Evolutionary conservation across 2,888 invertebrate genomes (phyloP).

Genomic region (Drosophila nr. perissopoda): DNA sequence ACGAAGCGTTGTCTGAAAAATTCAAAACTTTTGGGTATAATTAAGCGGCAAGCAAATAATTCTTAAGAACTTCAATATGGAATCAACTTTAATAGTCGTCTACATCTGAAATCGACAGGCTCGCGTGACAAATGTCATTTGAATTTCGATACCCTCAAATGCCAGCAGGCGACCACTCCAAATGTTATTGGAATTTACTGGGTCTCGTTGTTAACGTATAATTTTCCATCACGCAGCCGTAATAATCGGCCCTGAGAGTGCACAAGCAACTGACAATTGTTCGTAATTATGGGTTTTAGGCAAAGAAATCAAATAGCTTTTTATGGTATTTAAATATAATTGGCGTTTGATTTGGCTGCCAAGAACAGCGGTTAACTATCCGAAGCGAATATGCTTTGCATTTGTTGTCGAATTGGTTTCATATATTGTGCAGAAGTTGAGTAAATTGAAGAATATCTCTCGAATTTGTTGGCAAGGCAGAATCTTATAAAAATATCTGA

Average conservation of each 20-base stretch:
- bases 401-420: slow-evolving; percentile 14
- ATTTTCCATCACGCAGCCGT: slow-evolving; percentile 57
- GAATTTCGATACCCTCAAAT: slow-evolving; percentile 60
- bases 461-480: slow-evolving; percentile 23
- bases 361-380: slow-evolving; percentile 53
- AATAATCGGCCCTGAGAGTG: slow-evolving; percentile 63
- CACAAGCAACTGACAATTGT: slow-evolving; percentile 65
- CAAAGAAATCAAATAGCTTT: slow-evolving; percentile 70
- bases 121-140: slow-evolving; percentile 79
- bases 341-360: slow-evolving; percentile 56
- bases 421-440: background rate
- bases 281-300: slow-evolving; percentile 56
- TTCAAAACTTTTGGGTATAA: slow-evolving; percentile 48
- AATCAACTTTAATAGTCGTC: slow-evolving; percentile 73
- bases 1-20: slow-evolving; percentile 52
- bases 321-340: slow-evolving; percentile 78
- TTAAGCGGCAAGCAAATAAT: slow-evolving; percentile 59
- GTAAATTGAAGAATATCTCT: slow-evolving; percentile 34
- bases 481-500: slow-evolving; percentile 1
- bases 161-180: slow-evolving; percentile 30
- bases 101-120: slow-evolving; percentile 68
- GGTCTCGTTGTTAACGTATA: slow-evolving; percentile 39
- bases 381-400: slow-evolving; percentile 4
- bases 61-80: slow-evolving; percentile 71
- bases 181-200: slow-evolving; percentile 20